phyloP scores from a whole-genome alignment of 2,113 vertebrate species.

The Herpailurus yagouaroundi region DNA sequence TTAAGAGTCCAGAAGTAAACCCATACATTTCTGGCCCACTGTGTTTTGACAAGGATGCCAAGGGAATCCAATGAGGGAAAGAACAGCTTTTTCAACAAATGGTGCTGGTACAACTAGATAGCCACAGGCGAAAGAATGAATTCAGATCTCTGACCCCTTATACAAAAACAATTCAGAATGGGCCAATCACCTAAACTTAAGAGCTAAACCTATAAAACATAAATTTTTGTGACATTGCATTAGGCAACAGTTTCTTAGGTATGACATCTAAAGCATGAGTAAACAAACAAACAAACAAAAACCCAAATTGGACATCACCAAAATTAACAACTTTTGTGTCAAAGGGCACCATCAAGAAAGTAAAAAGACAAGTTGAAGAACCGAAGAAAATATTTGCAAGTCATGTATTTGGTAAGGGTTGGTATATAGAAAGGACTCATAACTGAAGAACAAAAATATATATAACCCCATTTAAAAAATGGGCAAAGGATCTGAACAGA shows the following conservation, averaged over 20 bases:
- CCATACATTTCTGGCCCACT: not conserved
- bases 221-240: not conserved
- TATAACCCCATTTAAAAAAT: not conserved
- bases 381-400: not conserved
- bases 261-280: not conserved
- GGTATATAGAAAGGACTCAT: not conserved
- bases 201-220: not conserved
- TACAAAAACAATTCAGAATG: slow-evolving; percentile 2
- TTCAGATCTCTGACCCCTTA: not conserved
- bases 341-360: not conserved
- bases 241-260: not conserved
- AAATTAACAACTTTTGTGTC: not conserved
- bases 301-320: not conserved
- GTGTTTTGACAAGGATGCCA: slow-evolving; percentile 17
- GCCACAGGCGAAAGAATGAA: not conserved
- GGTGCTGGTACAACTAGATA: not conserved
- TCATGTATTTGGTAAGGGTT: not conserved
- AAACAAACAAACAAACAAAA: not conserved
- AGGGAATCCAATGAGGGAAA: not conserved
- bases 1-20: not conserved
- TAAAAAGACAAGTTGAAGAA: not conserved
- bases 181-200: not conserved
- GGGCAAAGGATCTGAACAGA: not conserved
- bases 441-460: not conserved
- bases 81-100: not conserved